Evolutionary conservation across 2,797 vertebrate species (phyloP).

Genomic region (Champsocephalus gunnari): DNA sequence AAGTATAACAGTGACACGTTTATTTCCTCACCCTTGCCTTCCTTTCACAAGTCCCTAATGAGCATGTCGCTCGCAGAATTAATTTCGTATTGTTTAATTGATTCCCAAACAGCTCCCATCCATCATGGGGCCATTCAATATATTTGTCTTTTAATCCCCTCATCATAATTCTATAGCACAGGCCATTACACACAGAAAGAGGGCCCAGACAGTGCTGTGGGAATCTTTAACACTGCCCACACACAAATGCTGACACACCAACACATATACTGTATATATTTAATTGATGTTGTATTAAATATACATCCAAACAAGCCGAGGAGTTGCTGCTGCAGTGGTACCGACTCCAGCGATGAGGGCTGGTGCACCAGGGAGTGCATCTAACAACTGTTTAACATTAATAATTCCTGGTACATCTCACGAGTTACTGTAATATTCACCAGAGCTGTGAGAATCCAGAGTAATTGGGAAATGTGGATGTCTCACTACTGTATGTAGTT

Average conservation of each 20-base stretch:
- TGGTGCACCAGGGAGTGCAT: constrained; percentile 59
- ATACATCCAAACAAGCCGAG: constrained; percentile 66
- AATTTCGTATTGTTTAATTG: constrained; percentile 85
- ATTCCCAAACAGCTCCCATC: constrained; percentile 83
- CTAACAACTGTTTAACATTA: constrained; percentile 80
- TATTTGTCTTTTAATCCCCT: constrained; percentile 77
- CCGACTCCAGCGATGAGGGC: constrained; percentile 51
- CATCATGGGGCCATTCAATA: constrained; percentile 81
- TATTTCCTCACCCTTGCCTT: constrained; percentile 48
- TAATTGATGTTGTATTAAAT: constrained; percentile 54
- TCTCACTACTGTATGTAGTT: constrained; percentile 50
- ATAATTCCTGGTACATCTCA: constrained; percentile 67
- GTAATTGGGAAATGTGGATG: constrained; percentile 69
- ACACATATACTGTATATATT: background rate
- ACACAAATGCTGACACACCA: constrained; percentile 39
- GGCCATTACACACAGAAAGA: constrained; percentile 70
- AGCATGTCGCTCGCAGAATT: constrained; percentile 84
- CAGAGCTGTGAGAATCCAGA: constrained; percentile 53
- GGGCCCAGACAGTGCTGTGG: constrained; percentile 27
- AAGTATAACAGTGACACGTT: constrained; percentile 53
- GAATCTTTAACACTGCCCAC: constrained; percentile 51
- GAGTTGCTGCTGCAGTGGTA: constrained; percentile 56
- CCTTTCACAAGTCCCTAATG: constrained; percentile 80
- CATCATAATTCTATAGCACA: constrained; percentile 79
- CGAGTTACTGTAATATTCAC: constrained; percentile 76